A percentile compares a stretch with the other conserved stretches of the same genome.
Evolutionary conservation across 2,113 vertebrate species (phyloP).

Genomic region (Rallus limicola): DNA sequence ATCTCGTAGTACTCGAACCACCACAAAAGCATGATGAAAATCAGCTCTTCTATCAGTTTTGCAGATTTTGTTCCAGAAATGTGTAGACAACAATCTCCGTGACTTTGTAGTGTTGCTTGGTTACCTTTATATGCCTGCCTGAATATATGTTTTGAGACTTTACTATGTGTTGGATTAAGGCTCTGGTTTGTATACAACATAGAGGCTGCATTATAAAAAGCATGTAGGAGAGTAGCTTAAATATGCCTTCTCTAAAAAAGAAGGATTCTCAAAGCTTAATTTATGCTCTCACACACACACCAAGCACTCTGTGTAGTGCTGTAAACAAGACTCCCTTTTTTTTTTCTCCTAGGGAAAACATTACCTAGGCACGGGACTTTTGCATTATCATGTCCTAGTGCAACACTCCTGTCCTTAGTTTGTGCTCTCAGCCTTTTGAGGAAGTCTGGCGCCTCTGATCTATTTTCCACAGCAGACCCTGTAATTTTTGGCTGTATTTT

Average conservation of each 20-base stretch:
- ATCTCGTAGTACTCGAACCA: neutral
- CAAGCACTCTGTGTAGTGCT: conserved; percentile 30
- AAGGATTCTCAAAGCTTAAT: conserved; percentile 47
- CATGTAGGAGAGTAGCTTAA: conserved; percentile 60
- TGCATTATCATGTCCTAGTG: conserved; percentile 40
- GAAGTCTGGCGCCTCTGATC: conserved; percentile 74
- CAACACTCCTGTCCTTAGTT: conserved; percentile 50
- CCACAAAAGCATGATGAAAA: neutral
- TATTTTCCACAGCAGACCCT: conserved; percentile 76
- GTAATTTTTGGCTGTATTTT: conserved; percentile 83
- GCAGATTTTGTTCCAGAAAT: conserved; percentile 56
- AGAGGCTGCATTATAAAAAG: conserved; percentile 63
- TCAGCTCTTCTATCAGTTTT: conserved; percentile 1
- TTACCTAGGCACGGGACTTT: conserved; percentile 43
- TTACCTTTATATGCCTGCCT: conserved; percentile 68
- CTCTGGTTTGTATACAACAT: conserved; percentile 75
- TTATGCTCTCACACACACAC: conserved; percentile 6
- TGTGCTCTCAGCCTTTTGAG: conserved; percentile 69
- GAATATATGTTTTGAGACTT: conserved; percentile 74
- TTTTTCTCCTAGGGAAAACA: neutral
- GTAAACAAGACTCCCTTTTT: conserved; percentile 8
- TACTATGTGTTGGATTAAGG: conserved; percentile 76
- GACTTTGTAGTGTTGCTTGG: conserved; percentile 66
- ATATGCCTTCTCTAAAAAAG: conserved; percentile 58
- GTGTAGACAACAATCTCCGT: conserved; percentile 52